These are phyloP conservation scores for Archips xylosteana DNA, from an alignment of 2,888 invertebrate genomes.

Conservation along the genomic window DNA sequence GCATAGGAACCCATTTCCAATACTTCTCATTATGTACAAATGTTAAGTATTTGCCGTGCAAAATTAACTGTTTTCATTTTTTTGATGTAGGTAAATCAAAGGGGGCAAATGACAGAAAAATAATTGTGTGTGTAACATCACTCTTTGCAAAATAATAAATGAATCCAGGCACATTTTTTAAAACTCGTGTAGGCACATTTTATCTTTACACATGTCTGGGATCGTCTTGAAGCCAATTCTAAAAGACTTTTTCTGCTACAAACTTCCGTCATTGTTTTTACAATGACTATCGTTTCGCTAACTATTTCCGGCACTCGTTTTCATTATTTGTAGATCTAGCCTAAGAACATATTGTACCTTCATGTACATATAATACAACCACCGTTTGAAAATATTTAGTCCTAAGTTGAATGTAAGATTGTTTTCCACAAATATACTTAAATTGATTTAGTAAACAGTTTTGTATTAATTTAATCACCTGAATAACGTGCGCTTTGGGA, in stretches of 20 bases:
- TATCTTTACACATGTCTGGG: too few relatives aligned
- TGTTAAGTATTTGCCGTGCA: too few relatives aligned
- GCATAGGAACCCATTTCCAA: background rate
- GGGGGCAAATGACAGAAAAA: too few relatives aligned
- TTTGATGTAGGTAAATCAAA: too few relatives aligned
- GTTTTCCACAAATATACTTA: conserved; percentile 30
- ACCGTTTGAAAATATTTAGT: conserved; percentile 31
- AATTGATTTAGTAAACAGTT: conserved; percentile 30
- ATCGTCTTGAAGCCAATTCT: too few relatives aligned
- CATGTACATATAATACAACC: conserved; percentile 15
- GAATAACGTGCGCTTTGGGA: conserved; percentile 11
- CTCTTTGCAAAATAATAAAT: too few relatives aligned
- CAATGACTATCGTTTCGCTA: background rate
- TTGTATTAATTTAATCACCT: conserved; percentile 12
- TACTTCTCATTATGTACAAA: too few relatives aligned
- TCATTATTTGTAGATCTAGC: background rate
- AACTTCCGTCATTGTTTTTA: background rate
- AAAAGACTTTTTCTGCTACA: too few relatives aligned
- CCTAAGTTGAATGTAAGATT: conserved; percentile 19
- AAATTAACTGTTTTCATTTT: too few relatives aligned
- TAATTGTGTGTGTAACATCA: too few relatives aligned
- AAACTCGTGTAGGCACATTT: too few relatives aligned
- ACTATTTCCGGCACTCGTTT: background rate
- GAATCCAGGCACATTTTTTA: too few relatives aligned
- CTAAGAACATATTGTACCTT: background rate